A percentile compares a stretch with the other conserved stretches of the same genome.
phyloP scores from a whole-genome alignment of 2,113 vertebrate species.

The Pachypanchax playfairii region DNA sequence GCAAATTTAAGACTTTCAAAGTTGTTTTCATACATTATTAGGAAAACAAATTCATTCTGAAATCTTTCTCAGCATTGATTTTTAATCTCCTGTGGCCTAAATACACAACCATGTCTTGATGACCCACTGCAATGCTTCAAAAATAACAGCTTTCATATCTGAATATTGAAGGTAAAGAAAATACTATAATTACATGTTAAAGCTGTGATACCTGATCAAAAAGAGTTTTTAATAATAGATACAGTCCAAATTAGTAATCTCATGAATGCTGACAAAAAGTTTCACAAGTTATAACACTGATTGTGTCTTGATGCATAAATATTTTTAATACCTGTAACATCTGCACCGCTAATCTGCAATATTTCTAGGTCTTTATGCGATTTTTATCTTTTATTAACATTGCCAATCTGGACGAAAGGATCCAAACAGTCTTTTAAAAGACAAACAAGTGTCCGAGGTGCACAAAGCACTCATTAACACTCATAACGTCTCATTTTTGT shows the following conservation, averaged over 20 bases:
- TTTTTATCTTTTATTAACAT: too few species aligned
- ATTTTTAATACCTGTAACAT: conserved; percentile 20
- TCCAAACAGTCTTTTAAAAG: neutral
- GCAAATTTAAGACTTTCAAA: too few species aligned
- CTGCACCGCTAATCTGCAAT: conserved; percentile 23
- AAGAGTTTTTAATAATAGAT: conserved; percentile 4
- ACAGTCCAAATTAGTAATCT: conserved; percentile 6
- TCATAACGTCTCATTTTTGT: conserved; percentile 20
- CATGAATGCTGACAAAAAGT: conserved; percentile 4
- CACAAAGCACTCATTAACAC: conserved; percentile 29
- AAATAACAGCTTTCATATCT: neutral
- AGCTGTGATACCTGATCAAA: neutral
- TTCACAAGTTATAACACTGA: conserved; percentile 17
- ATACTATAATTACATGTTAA: neutral
- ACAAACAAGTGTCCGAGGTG: neutral
- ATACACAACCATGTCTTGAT: too few species aligned
- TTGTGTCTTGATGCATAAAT: conserved; percentile 9
- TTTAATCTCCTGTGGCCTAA: too few species aligned
- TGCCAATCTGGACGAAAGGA: conserved; percentile 8
- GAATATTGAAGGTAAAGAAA: neutral
- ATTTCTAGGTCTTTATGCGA: conserved; percentile 4
- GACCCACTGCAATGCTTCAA: conserved; percentile 1
- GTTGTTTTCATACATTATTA: too few species aligned
- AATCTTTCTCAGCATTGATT: too few species aligned
- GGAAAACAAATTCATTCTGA: too few species aligned